Conservation (phyloP, 2,797 vertebrate genomes). For the Discoglossus pictus region DNA sequence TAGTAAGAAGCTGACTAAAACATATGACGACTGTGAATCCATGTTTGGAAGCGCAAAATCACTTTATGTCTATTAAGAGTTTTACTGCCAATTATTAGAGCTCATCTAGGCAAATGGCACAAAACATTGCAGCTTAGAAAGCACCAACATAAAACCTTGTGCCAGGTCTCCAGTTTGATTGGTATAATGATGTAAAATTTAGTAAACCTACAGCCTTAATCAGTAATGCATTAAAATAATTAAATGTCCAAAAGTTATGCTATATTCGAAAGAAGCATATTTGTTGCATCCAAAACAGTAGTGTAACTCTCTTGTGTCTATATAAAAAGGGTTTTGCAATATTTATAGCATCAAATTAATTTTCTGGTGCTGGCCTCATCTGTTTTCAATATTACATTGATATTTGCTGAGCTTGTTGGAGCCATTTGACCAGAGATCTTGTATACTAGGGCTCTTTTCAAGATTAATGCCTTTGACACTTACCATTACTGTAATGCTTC, state of each 20-base stretch:
- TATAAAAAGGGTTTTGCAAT: too few species aligned
- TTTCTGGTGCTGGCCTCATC: not conserved
- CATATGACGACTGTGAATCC: too few species aligned
- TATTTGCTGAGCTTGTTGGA: not conserved
- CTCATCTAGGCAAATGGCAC: not conserved
- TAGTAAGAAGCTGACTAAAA: not conserved
- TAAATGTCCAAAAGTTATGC: too few species aligned
- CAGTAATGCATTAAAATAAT: not conserved
- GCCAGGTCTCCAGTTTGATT: slow-evolving; percentile 4
- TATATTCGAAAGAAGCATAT: too few species aligned
- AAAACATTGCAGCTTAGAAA: not conserved
- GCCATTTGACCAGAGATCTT: not conserved
- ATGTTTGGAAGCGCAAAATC: too few species aligned
- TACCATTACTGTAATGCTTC: not conserved
- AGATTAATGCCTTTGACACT: not conserved
- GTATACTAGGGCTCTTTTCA: not conserved
- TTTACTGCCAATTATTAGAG: not conserved
- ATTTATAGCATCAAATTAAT: not conserved
- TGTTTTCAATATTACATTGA: not conserved
- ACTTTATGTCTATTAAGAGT: too few species aligned
- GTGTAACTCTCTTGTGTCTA: too few species aligned
- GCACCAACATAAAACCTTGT: not conserved
- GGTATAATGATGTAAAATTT: not conserved
- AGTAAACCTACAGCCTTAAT: not conserved
- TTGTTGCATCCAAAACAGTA: too few species aligned